Conservation (phyloP, 2,113 vertebrate species). For the Promerops cafer region DNA sequence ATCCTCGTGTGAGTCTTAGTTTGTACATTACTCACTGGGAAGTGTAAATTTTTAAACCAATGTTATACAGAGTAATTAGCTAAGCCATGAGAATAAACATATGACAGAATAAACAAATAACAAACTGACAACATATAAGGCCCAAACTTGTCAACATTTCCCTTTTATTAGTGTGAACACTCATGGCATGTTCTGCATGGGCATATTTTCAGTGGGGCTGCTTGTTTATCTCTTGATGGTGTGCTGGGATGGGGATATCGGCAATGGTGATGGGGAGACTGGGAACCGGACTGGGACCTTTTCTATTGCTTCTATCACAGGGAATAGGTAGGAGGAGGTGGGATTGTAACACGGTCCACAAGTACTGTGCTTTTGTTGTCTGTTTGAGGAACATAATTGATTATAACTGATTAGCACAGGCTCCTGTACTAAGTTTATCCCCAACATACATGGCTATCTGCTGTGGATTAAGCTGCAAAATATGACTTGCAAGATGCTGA, state of each 20-base stretch:
- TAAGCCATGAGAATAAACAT: not conserved
- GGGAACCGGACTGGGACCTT: not conserved
- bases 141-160: not conserved
- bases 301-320: not conserved
- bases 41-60: not conserved
- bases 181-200: not conserved
- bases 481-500: not conserved
- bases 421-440: not conserved
- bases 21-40: not conserved
- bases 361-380: not conserved
- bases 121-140: not conserved
- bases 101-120: no score
- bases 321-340: not conserved
- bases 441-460: accelerated
- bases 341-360: not conserved
- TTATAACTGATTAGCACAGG: not conserved
- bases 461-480: not conserved
- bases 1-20: not conserved
- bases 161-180: not conserved
- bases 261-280: not conserved
- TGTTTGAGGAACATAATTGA: not conserved
- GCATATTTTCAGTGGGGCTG: not conserved
- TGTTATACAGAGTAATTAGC: not conserved
- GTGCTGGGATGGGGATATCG: not conserved
- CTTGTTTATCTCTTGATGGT: not conserved